These are phyloP conservation scores for Hippocampus kuda DNA, from an alignment of 2,797 vertebrate genomes.

Conservation along the genomic window DNA sequence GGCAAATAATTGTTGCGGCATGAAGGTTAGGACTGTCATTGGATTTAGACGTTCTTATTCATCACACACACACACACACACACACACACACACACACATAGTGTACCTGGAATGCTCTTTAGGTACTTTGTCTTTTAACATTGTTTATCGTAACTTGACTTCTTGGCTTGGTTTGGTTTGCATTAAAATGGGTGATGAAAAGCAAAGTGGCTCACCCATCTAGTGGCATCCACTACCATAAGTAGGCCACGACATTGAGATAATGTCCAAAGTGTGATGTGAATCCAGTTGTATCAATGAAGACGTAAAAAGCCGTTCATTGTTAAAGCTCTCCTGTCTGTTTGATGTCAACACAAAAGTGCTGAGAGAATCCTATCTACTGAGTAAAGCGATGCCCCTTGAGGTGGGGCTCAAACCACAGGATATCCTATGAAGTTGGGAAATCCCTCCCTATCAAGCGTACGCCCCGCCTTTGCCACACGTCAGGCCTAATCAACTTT, in stretches of 20 bases:
- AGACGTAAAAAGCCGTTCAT: slow-evolving; percentile 35
- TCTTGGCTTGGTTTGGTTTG: neutral
- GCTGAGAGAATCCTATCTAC: slow-evolving; percentile 58
- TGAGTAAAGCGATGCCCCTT: slow-evolving; percentile 61
- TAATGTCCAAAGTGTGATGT: slow-evolving; percentile 27
- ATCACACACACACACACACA: no score
- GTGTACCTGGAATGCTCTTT: no score
- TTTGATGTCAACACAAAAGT: slow-evolving; percentile 44
- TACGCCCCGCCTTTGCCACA: slow-evolving; percentile 54
- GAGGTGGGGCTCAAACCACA: slow-evolving; percentile 63
- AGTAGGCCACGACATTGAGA: slow-evolving; percentile 24
- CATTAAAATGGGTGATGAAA: no score
- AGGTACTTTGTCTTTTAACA: no score
- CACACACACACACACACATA: no score
- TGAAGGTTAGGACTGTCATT: no score
- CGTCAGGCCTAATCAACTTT: slow-evolving; percentile 63
- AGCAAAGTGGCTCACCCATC: slow-evolving; percentile 38
- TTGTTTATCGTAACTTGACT: neutral
- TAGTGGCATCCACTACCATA: slow-evolving; percentile 43
- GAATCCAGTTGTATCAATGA: slow-evolving; percentile 44
- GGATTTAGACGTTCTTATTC: no score
- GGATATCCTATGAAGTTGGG: slow-evolving; percentile 71
- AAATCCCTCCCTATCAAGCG: slow-evolving; percentile 61
- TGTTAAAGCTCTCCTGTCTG: slow-evolving; percentile 47
- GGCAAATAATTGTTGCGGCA: no score